phyloP scores from a whole-genome alignment of 2,888 invertebrate species.

The Hoplodrina ambigua region DNA sequence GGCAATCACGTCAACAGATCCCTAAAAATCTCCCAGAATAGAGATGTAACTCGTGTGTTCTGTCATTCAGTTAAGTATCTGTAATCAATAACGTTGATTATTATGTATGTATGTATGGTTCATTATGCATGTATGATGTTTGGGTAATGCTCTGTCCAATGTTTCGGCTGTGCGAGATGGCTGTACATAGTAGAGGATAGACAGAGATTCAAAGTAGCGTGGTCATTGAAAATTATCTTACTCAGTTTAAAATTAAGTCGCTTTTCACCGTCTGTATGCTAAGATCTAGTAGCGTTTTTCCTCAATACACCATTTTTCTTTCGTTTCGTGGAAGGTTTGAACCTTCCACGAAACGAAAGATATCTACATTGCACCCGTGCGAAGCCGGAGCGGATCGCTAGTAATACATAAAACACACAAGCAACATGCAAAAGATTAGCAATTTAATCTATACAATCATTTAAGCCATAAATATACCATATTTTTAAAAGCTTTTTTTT shows the following conservation, averaged over 20 bases:
- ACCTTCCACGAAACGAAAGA: no score
- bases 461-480: no score
- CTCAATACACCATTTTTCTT: no score
- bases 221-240: background rate
- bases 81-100: slow-evolving; percentile 69
- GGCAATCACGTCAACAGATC: slow-evolving; percentile 1
- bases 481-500: no score
- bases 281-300: no score
- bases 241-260: no score
- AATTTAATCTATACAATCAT: background rate
- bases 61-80: slow-evolving; percentile 58
- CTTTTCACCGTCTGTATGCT: no score
- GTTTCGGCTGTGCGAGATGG: slow-evolving; percentile 6
- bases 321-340: no score
- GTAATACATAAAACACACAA: no score
- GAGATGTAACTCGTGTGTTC: slow-evolving; percentile 55
- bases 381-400: no score
- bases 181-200: background rate
- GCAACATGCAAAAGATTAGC: no score
- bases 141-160: slow-evolving; percentile 26
- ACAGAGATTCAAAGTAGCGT: slow-evolving; percentile 14
- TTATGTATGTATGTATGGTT: slow-evolving; percentile 52
- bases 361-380: no score
- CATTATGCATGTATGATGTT: slow-evolving; percentile 38
- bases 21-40: slow-evolving; percentile 43